A percentile compares a stretch with the other conserved stretches of the same genome.
These are phyloP conservation scores for Prunella strophiata DNA, from an alignment of 2,797 vertebrate species.

Conservation along the genomic window DNA sequence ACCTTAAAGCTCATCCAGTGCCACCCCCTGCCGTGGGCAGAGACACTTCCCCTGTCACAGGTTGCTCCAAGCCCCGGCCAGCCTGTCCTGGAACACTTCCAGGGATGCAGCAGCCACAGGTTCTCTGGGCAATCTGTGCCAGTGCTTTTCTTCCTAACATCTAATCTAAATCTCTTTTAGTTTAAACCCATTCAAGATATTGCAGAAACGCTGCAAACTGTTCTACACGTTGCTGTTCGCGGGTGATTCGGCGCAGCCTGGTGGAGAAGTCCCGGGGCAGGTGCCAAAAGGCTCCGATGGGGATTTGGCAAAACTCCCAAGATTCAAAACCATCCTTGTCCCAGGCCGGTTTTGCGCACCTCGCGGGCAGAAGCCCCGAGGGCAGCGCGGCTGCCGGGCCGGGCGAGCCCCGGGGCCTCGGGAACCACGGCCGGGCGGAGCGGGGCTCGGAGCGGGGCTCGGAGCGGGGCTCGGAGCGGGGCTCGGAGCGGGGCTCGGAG, in stretches of 20 bases:
- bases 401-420: too few species aligned
- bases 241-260: neutral
- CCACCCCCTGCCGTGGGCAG: neutral
- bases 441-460: too few species aligned
- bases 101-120: neutral
- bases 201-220: neutral
- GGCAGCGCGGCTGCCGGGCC: neutral
- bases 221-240: rapidly evolving
- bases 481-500: neutral
- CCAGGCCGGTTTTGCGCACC: rapidly evolving
- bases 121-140: rapidly evolving
- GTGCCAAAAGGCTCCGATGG: rapidly evolving
- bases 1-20: neutral
- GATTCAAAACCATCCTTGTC: too few species aligned
- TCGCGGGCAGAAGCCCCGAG: neutral
- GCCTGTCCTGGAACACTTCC: rapidly evolving
- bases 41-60: neutral
- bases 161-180: neutral
- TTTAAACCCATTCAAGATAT: rapidly evolving
- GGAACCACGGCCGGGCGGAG: too few species aligned
- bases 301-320: neutral
- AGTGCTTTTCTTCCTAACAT: neutral
- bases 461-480: too few species aligned
- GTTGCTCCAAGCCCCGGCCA: rapidly evolving
- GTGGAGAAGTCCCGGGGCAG: neutral